Percentiles rank a stretch among this genome's conserved stretches.
Conservation (phyloP, 2,113 vertebrate species). For the Hemichromis elongatus region DNA sequence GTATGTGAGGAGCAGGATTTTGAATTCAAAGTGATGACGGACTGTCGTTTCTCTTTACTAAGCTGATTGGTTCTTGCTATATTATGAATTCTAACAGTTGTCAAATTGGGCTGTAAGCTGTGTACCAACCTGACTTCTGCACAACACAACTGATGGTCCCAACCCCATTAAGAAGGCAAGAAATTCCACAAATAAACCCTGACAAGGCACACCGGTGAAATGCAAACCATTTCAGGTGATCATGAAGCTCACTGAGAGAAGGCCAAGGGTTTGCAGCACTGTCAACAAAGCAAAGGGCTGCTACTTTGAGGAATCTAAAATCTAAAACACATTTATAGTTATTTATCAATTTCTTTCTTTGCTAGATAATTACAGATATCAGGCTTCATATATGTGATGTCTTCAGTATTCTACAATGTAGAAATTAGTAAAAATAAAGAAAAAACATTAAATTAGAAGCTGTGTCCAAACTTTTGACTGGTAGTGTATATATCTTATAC, state of each 20-base stretch:
- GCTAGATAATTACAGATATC: neutral
- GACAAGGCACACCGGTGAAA: neutral
- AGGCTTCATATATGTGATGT: neutral
- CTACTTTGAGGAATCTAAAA: neutral
- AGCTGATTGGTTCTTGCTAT: too few relatives aligned
- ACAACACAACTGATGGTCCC: too few relatives aligned
- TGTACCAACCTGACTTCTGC: too few relatives aligned
- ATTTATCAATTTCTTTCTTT: neutral
- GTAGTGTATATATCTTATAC: neutral
- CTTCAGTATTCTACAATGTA: neutral
- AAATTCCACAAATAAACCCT: neutral
- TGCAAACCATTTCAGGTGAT: neutral
- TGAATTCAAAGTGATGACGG: too few relatives aligned
- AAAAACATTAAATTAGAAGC: neutral
- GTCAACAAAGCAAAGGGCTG: neutral
- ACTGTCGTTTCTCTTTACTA: too few relatives aligned
- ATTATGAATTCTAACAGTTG: too few relatives aligned
- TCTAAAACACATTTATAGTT: neutral
- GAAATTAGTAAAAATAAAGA: rapidly evolving
- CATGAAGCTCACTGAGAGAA: neutral
- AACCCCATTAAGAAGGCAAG: too few relatives aligned
- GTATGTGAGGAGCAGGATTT: too few relatives aligned
- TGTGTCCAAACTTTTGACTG: neutral
- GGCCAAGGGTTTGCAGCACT: rapidly evolving
- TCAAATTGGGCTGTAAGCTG: too few relatives aligned